Conservation (phyloP, 2,797 vertebrate species). For the Thunnus albacares region DNA sequence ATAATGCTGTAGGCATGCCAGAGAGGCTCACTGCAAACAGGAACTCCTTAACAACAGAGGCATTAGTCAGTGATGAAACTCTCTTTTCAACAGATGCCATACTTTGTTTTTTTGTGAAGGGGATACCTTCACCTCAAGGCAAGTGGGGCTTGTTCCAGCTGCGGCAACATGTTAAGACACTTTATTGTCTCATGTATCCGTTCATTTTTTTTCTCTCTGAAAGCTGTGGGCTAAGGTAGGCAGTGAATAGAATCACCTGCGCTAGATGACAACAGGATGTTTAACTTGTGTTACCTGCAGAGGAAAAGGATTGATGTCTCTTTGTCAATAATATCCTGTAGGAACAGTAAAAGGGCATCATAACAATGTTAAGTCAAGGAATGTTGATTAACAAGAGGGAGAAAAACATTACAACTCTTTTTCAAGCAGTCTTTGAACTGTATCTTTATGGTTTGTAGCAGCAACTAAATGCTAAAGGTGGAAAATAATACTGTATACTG, state of each 20-base stretch:
- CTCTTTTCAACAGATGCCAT: conserved; percentile 58
- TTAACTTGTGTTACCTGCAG: conserved; percentile 47
- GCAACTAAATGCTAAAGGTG: not conserved
- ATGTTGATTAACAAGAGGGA: conserved; percentile 10
- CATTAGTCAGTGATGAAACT: conserved; percentile 65
- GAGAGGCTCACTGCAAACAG: conserved; percentile 55
- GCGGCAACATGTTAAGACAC: conserved; percentile 72
- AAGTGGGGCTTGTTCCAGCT: conserved; percentile 61
- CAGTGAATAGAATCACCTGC: conserved; percentile 67
- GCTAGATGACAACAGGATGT: conserved; percentile 62
- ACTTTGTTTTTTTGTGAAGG: conserved; percentile 71
- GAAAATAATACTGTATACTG: conserved; percentile 13
- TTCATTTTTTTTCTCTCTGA: conserved; percentile 56
- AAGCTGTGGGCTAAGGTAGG: conserved; percentile 51
- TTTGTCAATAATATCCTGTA: conserved; percentile 51
- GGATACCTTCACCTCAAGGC: conserved; percentile 69
- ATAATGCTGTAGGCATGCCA: conserved; percentile 41
- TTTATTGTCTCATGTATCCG: conserved; percentile 69
- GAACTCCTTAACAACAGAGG: conserved; percentile 68
- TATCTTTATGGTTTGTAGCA: conserved; percentile 2
- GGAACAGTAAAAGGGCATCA: conserved; percentile 13
- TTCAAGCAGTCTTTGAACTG: not conserved
- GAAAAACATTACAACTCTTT: not conserved
- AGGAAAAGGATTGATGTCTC: conserved; percentile 32
- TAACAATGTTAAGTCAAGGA: conserved; percentile 2